Conservation (phyloP, 2,797 vertebrate species). For the Diplodus puntazzo region DNA sequence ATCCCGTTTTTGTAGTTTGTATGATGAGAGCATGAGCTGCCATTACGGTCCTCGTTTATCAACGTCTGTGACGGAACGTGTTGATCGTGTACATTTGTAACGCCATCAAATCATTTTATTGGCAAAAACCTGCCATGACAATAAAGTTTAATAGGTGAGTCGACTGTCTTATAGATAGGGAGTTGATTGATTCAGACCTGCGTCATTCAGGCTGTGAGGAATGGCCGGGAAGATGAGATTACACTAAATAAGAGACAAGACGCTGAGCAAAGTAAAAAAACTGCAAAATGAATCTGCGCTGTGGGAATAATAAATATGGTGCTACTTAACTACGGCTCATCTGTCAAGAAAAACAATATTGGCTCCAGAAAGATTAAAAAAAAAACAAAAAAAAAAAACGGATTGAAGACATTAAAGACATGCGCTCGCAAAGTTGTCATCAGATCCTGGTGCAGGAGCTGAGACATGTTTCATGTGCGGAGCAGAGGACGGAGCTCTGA, state of each 20-base stretch:
- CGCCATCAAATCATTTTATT: constrained; percentile 10
- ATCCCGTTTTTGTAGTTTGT: too few species aligned
- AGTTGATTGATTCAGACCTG: background rate
- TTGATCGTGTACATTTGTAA: background rate
- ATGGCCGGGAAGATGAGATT: background rate
- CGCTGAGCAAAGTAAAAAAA: constrained; percentile 22
- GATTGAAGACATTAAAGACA: constrained; percentile 22
- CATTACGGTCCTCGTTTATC: background rate
- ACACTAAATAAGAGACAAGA: constrained; percentile 14
- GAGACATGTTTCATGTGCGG: constrained; percentile 37
- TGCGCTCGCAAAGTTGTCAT: background rate
- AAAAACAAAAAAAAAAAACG: background rate
- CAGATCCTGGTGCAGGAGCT: constrained; percentile 17
- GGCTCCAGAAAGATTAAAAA: constrained; percentile 15
- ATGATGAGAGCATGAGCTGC: constrained; percentile 4
- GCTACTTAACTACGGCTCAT: constrained; percentile 17
- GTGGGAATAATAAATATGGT: constrained; percentile 35
- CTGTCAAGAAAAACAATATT: constrained; percentile 26
- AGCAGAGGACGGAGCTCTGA: constrained; percentile 21
- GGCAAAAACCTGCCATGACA: background rate
- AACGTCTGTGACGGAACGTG: background rate
- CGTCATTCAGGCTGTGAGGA: constrained; percentile 15
- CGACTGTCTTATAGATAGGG: background rate
- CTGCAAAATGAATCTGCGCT: constrained; percentile 16
- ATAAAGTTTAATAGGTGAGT: constrained; percentile 3